Base-by-base conservation (phyloP, 2,797 vertebrate genomes). In the Lutjanus campechanus region DNA sequence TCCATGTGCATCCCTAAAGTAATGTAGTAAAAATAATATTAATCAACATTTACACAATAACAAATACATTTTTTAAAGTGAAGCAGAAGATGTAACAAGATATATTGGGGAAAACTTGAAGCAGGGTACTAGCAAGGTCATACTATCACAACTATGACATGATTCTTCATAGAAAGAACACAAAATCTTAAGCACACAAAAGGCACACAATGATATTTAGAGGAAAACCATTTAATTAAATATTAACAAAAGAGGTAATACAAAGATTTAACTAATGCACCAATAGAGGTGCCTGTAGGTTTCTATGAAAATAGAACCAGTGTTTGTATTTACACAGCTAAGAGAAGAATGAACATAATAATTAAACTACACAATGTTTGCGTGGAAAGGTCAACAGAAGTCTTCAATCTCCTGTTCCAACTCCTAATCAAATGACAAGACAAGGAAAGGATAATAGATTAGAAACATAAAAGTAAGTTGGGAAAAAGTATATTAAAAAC, bases 351-450 rank as follows among this genome's bases (percentile, higher is more conserved):
- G 5, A 63, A 20, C 5, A 54, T 58, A 12, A 46, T 36, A 8
- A 25, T 59, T 65, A 50, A 69, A 3, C 29, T 36, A 36, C 41
- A 58, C 22, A 59, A 20, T 76, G 1, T 77, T 79, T 12, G 9
- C 16, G 58, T 61, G 50, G 62, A 77, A 62, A 76, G 47, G 40
- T 93, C 87, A 93, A 75, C 68, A 92, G 89, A 96, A 96, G 73
- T 94, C 93, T 79, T 94, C 87, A 56, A 96, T 93, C 85, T 96
- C 95, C 54, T 88, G 84, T 56, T 92, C 86, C 94, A 96, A 88
- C 81, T 96, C 95, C 96, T 96, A 69, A 88, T 83, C 13, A 88
- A 81, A 85, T 2, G 66, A 76, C 62, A 84, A 77, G 5, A 83
- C 13, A 60, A 73, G 16, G 29, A 65, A 68, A 69, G 4, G 51